These are phyloP conservation scores for Hemistola chrysoprasaria DNA, from an alignment of 2,888 invertebrate genomes.

Conservation along the genomic window DNA sequence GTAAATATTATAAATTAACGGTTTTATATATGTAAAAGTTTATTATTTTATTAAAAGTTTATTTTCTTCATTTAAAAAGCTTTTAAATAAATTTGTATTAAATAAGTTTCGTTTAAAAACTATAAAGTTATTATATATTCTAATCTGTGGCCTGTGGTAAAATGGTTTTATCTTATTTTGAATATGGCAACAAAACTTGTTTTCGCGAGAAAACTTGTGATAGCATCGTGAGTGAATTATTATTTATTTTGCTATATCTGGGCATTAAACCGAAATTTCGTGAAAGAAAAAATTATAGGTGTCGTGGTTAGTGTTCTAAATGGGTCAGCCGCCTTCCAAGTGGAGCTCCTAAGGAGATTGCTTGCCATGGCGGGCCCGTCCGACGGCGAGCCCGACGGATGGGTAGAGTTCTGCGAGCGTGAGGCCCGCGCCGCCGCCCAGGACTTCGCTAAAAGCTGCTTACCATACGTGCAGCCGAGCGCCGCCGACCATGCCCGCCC, in stretches of 20 bases:
- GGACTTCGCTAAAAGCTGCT: slow-evolving; percentile 94
- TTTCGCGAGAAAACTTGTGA: slow-evolving; percentile 70
- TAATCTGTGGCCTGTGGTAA: no score
- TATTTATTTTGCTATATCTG: slow-evolving; percentile 55
- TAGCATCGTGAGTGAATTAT: slow-evolving; percentile 67
- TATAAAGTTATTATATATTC: no score
- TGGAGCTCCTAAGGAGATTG: slow-evolving; percentile 78
- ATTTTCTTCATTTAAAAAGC: no score
- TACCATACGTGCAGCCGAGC: slow-evolving; percentile 88
- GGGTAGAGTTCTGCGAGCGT: slow-evolving; percentile 93
- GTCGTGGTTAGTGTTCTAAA: slow-evolving; percentile 47
- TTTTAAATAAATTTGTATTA: no score
- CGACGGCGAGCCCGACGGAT: slow-evolving; percentile 85
- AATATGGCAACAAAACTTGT: slow-evolving; percentile 72
- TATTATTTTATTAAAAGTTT: no score
- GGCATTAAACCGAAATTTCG: slow-evolving; percentile 34
- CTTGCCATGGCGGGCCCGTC: slow-evolving; percentile 81
- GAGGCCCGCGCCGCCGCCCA: slow-evolving; percentile 92
- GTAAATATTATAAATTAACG: no score
- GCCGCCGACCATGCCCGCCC: slow-evolving; percentile 84
- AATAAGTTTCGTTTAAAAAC: no score
- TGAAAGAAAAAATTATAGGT: slow-evolving; percentile 32
- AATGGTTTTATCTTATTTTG: no score
- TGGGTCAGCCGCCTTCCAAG: slow-evolving; percentile 57
- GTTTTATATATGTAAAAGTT: no score